A percentile compares a stretch with the other conserved stretches of the same genome.
Evolutionary conservation across 2,888 invertebrate species (phyloP).

Genomic region (Reticulitermes lucifugus): DNA sequence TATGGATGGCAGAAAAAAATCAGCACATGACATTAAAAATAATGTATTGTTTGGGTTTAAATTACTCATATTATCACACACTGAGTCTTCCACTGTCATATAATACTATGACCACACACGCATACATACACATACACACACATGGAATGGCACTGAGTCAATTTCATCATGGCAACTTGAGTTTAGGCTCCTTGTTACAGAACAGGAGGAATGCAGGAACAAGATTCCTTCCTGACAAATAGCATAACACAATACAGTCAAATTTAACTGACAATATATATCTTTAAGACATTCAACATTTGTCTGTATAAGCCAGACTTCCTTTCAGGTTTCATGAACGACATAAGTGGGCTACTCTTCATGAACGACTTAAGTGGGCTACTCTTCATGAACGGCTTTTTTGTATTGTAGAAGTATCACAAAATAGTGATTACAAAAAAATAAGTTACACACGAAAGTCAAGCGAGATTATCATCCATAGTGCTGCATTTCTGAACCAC

Average conservation of each 20-base stretch:
- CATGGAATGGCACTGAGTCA: constrained; percentile 41
- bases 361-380: constrained; percentile 1
- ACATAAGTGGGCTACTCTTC: neutral
- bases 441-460: neutral
- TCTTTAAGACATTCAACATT: constrained; percentile 33
- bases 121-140: constrained; percentile 26
- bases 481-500: no score
- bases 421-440: neutral
- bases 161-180: constrained; percentile 36
- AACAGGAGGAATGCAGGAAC: constrained; percentile 1
- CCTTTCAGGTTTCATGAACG: neutral
- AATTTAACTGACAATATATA: constrained; percentile 28
- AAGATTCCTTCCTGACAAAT: constrained; percentile 12
- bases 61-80: constrained; percentile 23
- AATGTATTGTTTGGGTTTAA: constrained; percentile 17
- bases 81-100: constrained; percentile 5
- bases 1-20: constrained; percentile 18
- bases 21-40: constrained; percentile 21
- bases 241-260: constrained; percentile 19
- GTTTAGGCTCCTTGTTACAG: constrained; percentile 28
- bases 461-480: no score
- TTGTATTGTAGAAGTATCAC: neutral
- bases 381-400: neutral
- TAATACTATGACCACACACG: constrained; percentile 29
- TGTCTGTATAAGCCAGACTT: constrained; percentile 4